Evolutionary conservation across 2,113 vertebrate species (phyloP), one percentile per base, ranked within the genome.

Genomic region (Cephalopterus ornatus): DNA sequence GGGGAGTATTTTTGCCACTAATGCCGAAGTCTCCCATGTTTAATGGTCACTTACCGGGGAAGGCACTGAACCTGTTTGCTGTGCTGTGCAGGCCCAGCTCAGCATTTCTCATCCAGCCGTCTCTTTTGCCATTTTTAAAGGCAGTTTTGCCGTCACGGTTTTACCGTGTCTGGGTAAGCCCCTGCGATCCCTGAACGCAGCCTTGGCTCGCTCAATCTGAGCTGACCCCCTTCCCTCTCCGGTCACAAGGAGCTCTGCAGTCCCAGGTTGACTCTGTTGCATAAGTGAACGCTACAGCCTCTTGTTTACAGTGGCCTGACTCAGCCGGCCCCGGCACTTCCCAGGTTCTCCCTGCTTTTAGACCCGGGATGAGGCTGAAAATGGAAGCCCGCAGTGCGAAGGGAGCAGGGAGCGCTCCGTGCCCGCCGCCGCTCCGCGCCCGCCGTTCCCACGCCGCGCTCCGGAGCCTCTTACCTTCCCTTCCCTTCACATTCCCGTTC

Each of bases 391-490:
- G 24, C 23, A 18, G 41, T 8, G 39, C 12, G 28, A 9, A 20
- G 33, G 68, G 35, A 53, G 37, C 30, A 18, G 32, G 41, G 30
- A 39, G 27, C 70, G 49, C 68, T 28, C 11, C 68, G 63, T 3
- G 32, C 76, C 66, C 17, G 39, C 41, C 4, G 8, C 85, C 4
- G 53, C 47, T 62, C n/a, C 58, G 24, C 50, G 24, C 50, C 50
- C 26, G 50, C 50, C 27, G 35, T 37, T 41, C 19, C 49, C 49
- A 4, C 47, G 32, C 76, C 14, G 75, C 4, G 35, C 58, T 8
- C 37, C 67, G 67, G 32, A 22, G 66, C 73, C 83, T 30, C 96
- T 89, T 93, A 97, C 97, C 97, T 97, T 63, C 4, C 97, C 97
- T 97, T 63, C 4, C 58, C 3, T 56, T 18, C 5, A 12, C 10